Evolutionary conservation across 2,797 vertebrate genomes (phyloP), one percentile per base, ranked within the genome.

Genomic region (Aselliscus stoliczkanus): DNA sequence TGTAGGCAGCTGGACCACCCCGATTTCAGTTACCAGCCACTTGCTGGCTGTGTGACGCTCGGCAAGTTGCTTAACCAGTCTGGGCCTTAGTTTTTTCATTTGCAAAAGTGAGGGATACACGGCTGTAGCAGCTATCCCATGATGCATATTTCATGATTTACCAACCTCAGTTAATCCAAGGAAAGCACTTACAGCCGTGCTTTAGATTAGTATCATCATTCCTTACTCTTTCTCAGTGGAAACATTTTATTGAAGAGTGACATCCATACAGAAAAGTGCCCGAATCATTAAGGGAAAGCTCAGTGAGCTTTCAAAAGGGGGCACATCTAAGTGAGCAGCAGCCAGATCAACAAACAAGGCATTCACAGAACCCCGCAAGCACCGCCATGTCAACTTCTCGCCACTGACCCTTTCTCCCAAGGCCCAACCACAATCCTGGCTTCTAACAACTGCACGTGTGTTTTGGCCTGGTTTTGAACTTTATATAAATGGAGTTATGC

Each of bases 71-170:
- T 77, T 37, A 83, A 56, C n/a, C 1, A 39, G 50, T 83, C 89
- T 80, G 50, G 52, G 29, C n/a, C 80, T 95, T 50, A 17, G 56
- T 94, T 89, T 94, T 84, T 77, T 69, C 31, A 62, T 27, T 9
- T n/a, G 52, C 60, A 34, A 77, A 88, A 86, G 50, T 34, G 37
- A 11, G 27, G 34, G 23, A 0, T 20, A 2, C 47, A 34, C 4
- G 47, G 6, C 15, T 14, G 21, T 47, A 83, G 47, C 37, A 54
- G 65, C 65, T 50, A 1, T 54, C 47, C 27, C 39, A 60, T 7
- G 31, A 56, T 4, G 8, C 2, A 1, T 29, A 23, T 21, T 52
- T 77, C 20, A 14, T 62, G 34, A 64, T 52, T 44, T 67, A 27
- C 13, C 25, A 37, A 13, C 18, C 5, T 62, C 47, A 90, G 11